Conservation (phyloP, 2,113 vertebrate genomes). For the Austrofundulus limnaeus region DNA sequence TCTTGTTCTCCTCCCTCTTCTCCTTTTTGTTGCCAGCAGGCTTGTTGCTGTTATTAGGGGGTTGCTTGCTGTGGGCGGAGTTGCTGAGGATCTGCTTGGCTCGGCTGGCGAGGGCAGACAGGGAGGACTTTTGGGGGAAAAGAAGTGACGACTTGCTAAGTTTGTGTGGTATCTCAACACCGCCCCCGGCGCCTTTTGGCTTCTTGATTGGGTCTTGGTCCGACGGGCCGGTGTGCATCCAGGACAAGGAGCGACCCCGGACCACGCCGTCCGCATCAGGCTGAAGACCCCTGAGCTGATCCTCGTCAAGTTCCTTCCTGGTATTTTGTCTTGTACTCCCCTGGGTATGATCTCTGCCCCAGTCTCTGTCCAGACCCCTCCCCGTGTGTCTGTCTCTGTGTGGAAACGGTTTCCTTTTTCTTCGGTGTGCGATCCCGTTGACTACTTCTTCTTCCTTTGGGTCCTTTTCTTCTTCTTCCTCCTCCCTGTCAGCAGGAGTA, state of each 20-base stretch:
- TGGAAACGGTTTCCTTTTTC: conserved; percentile 52
- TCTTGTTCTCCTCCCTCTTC: conserved; percentile 80
- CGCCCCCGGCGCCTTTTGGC: conserved; percentile 22
- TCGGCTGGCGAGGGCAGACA: conserved; percentile 78
- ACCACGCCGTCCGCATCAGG: conserved; percentile 39
- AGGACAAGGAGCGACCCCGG: conserved; percentile 76
- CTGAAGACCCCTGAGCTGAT: conserved; percentile 4
- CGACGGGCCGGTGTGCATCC: conserved; percentile 74
- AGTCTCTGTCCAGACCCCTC: conserved; percentile 41
- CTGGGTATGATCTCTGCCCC: conserved; percentile 53
- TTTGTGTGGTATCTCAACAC: conserved; percentile 63
- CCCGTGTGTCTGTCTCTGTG: conserved; percentile 36
- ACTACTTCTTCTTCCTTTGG: conserved; percentile 43
- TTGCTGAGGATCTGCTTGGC: conserved; percentile 79
- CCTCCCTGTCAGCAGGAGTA: conserved; percentile 29
- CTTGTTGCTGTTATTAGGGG: conserved; percentile 38
- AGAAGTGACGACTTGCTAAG: conserved; percentile 62
- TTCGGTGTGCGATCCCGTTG: conserved; percentile 63
- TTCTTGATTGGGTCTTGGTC: conserved; percentile 44
- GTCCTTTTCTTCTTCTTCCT: conserved; percentile 36
- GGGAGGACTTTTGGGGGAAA: conserved; percentile 75
- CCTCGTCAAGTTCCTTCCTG: conserved; percentile 18
- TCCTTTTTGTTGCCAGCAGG: conserved; percentile 58
- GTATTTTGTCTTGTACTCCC: conserved; percentile 17
- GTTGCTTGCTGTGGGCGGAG: conserved; percentile 67